Evolutionary conservation across 2,113 vertebrate species (phyloP), one percentile per base, ranked within the genome.

Genomic region (Elephantulus edwardii): DNA sequence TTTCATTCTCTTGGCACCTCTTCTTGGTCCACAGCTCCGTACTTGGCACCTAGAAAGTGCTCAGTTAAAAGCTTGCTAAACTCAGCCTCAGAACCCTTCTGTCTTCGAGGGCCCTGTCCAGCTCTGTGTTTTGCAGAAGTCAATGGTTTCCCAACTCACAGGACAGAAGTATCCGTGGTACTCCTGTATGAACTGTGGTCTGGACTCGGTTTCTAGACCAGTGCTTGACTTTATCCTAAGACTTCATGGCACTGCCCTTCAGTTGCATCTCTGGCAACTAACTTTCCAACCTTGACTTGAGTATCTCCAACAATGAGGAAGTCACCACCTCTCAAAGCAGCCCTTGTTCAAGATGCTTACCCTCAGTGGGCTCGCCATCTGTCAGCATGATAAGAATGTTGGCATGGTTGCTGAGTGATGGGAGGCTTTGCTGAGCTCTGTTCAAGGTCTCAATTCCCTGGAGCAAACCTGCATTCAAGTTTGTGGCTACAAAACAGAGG

Each of bases 331-430:
- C 78, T 82, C 50, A 52, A 24, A 72, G 40, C 5, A 48, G 60
- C 33, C 48, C 12, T 60, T 1, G 0, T 12, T 9, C 10, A 17
- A 5, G 64, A 92, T 24, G 82, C 96, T 95, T 96, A 99, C 99
- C 98, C 95, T 96, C 40, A 0, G 98, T 99, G 70, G 99, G 99
- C 8, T 98, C 97, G 92, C 99, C 99, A 48, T 99, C 99, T 26
- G 99, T 99, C 96, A 99, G 97, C 95, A 99, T 98, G 89, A 99
- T 98, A 74, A 99, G 98, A 89, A 99, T 98, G 1, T 98, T 98
- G 8, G 98, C 98, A 0, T 98, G 98, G 48, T 97, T 98, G 58
- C 96, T 95, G 92, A 98, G 95, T 52, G 96, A 91, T 9, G 97
- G 50, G 26, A 97, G 92, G 54, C 14, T 42, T 77, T 94, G 62